Evolutionary conservation across 2,113 vertebrate species (phyloP).

Genomic region (Dermatemys mawii): DNA sequence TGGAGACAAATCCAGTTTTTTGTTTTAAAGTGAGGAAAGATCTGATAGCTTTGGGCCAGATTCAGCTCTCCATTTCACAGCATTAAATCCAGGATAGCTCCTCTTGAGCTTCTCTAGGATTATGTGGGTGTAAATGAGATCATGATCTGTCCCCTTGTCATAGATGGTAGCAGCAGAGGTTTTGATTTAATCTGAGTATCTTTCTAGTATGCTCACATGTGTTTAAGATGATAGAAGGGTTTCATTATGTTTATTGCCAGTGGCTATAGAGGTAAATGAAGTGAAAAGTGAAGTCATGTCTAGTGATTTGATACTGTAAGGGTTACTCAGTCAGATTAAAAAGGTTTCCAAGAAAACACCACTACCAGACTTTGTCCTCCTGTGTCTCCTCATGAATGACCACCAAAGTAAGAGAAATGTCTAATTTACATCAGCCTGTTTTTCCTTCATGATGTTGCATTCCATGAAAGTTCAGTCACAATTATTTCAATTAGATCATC

Average conservation of each 20-base stretch:
- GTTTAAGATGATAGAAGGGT: not conserved
- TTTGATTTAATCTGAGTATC: not conserved
- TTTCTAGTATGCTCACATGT: not conserved
- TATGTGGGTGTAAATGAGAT: not conserved
- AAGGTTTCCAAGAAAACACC: not conserved
- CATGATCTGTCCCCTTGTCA: not conserved
- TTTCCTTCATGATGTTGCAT: not conserved
- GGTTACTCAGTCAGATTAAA: not conserved
- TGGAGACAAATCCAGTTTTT: not conserved
- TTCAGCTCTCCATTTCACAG: not conserved
- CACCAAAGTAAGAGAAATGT: not conserved
- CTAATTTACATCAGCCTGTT: not conserved
- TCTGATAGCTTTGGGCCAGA: not conserved
- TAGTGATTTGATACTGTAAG: not conserved
- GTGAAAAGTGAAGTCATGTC: not conserved
- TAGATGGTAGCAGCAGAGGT: not conserved
- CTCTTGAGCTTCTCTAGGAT: not conserved
- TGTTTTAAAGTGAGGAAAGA: not conserved
- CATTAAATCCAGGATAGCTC: not conserved
- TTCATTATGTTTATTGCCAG: not conserved
- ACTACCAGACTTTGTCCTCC: not conserved
- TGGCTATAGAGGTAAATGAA: not conserved
- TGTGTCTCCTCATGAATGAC: not conserved
- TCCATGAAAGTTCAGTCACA: not conserved
- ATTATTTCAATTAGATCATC: not conserved